phyloP scores from a whole-genome alignment of 1,140 invertebrate genomes.

The Drusus annulatus region DNA sequence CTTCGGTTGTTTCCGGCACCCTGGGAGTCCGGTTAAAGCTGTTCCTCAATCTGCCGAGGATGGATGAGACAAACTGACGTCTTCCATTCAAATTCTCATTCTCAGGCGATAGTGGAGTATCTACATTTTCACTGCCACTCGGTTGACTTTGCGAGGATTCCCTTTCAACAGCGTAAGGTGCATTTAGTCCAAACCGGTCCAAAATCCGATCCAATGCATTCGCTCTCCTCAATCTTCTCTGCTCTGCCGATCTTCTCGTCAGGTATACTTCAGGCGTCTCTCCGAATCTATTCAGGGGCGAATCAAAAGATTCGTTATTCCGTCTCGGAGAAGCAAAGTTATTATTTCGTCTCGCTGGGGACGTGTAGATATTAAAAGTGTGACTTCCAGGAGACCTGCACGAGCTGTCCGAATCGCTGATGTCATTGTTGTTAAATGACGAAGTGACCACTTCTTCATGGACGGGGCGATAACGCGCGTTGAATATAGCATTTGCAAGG shows the following conservation, averaged over 20 bases:
- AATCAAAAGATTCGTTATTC: not conserved
- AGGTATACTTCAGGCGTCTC: constrained; percentile 18
- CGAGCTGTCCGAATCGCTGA: constrained; percentile 54
- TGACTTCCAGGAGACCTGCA: constrained; percentile 49
- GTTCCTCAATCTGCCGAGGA: constrained; percentile 48
- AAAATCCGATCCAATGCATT: constrained; percentile 56
- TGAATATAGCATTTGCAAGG: constrained; percentile 54
- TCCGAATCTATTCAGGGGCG: constrained; percentile 31
- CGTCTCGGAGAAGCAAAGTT: not conserved
- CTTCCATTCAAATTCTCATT: constrained; percentile 32
- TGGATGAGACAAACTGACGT: constrained; percentile 43
- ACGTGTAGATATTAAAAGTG: constrained; percentile 35
- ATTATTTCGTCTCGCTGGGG: not conserved
- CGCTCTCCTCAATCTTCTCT: constrained; percentile 43
- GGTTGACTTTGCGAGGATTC: constrained; percentile 29
- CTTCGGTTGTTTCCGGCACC: constrained; percentile 15
- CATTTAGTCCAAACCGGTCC: constrained; percentile 56
- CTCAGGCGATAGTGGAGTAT: not conserved
- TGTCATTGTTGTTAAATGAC: constrained; percentile 30
- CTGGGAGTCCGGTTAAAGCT: constrained; percentile 37
- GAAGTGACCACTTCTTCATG: constrained; percentile 40
- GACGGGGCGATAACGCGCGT: constrained; percentile 52
- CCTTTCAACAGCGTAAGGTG: constrained; percentile 52
- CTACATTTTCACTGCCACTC: not conserved
- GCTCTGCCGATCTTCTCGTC: constrained; percentile 22